phyloP scores from a whole-genome alignment of 2,113 vertebrate genomes.

The Pollachius pollachius region DNA sequence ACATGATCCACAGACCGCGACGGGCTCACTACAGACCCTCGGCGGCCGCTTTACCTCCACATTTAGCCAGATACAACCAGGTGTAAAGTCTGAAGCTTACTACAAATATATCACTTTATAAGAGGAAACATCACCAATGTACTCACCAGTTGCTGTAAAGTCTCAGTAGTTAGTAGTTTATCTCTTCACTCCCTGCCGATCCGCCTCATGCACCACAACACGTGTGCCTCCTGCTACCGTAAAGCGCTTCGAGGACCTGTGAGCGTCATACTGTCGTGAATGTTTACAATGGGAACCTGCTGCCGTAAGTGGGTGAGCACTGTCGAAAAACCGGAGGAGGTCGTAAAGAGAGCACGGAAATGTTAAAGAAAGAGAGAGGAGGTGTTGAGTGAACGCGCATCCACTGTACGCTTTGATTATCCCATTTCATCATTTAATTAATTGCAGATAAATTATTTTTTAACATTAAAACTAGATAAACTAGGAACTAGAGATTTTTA shows the following conservation, averaged over 20 bases:
- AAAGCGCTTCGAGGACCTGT: not conserved
- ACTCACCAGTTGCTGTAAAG: too few species aligned
- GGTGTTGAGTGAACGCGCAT: slow-evolving; percentile 25
- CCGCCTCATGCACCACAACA: slow-evolving; percentile 40
- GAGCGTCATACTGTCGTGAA: slow-evolving; percentile 39
- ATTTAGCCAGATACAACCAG: too few species aligned
- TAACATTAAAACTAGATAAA: too few species aligned
- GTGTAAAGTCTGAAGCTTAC: too few species aligned
- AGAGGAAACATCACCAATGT: too few species aligned
- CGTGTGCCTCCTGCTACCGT: slow-evolving; percentile 47
- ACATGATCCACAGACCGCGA: too few species aligned
- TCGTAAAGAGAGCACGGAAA: slow-evolving; percentile 1
- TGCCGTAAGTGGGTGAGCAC: not conserved
- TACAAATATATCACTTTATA: too few species aligned
- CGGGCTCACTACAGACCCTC: too few species aligned
- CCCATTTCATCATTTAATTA: too few species aligned
- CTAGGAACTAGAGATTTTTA: too few species aligned
- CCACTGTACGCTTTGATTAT: slow-evolving; percentile 7
- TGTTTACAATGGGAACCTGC: not conserved
- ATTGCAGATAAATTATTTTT: too few species aligned
- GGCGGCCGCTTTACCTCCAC: too few species aligned
- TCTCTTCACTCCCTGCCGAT: not conserved
- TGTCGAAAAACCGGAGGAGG: not conserved
- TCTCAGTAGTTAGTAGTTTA: slow-evolving; percentile 8
- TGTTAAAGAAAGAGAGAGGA: slow-evolving; percentile 8